phyloP scores from a whole-genome alignment of 1,140 invertebrate genomes.

The Nasonia longicornis region DNA sequence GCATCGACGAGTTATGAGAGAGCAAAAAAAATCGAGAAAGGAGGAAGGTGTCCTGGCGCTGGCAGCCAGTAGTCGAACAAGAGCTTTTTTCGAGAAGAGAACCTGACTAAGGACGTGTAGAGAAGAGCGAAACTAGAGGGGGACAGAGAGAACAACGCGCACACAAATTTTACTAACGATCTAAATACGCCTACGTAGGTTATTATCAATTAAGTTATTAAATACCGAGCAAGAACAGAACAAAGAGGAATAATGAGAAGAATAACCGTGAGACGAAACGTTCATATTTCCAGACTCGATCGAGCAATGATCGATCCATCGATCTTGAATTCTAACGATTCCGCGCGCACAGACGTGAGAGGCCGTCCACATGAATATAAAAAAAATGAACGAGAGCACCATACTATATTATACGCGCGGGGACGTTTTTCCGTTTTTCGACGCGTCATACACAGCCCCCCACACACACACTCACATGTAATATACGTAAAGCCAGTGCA shows the following conservation, averaged over 20 bases:
- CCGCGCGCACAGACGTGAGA: conserved; percentile 36
- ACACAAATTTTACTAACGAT: conserved; percentile 41
- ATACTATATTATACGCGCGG: neutral
- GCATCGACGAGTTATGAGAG: neutral
- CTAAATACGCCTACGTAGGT: conserved; percentile 23
- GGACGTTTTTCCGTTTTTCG: neutral
- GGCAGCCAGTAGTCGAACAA: conserved; percentile 51
- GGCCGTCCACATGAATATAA: conserved; percentile 41
- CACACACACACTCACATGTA: neutral
- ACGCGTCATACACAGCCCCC: neutral
- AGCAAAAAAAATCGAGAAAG: neutral
- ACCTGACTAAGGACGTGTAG: neutral
- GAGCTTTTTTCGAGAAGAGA: conserved; percentile 26
- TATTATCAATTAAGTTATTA: conserved; percentile 2
- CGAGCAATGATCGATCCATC: neutral
- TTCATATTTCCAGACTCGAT: neutral
- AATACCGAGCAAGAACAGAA: neutral
- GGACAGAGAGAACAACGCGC: conserved; percentile 23
- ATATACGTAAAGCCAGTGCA: conserved; percentile 16
- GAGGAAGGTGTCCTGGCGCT: conserved; percentile 49
- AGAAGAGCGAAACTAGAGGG: neutral
- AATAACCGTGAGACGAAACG: neutral
- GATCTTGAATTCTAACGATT: conserved; percentile 1
- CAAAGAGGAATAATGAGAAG: neutral
- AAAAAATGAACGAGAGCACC: conserved; percentile 12